Evolutionary conservation across 2,113 vertebrate species (phyloP).

Genomic region (Rhombomys opimus): DNA sequence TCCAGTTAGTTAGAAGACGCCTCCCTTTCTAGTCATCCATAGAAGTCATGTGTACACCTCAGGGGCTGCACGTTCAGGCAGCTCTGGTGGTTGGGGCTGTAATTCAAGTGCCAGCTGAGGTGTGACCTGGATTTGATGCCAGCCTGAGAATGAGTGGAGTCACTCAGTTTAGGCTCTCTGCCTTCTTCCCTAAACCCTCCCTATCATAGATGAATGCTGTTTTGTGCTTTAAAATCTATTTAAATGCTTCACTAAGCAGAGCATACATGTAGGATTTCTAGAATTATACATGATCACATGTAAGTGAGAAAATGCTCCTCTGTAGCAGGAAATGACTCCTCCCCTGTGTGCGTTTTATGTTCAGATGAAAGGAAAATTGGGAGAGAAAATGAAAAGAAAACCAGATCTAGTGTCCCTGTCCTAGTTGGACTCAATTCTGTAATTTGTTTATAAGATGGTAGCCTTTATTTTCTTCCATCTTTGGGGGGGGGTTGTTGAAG

Average conservation of each 20-base stretch:
- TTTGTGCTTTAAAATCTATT: not conserved
- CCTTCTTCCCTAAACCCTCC: not conserved
- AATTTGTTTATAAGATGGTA: not conserved
- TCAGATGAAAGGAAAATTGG: slow-evolving; percentile 5
- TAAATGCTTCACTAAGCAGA: not conserved
- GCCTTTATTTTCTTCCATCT: not conserved
- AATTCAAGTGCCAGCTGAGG: not conserved
- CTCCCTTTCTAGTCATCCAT: not conserved
- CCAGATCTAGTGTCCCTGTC: not conserved
- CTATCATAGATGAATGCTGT: not conserved
- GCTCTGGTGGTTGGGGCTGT: not conserved
- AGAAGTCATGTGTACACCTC: not conserved
- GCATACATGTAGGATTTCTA: not conserved
- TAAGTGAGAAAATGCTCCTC: not conserved
- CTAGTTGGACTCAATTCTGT: not conserved
- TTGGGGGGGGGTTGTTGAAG: not conserved
- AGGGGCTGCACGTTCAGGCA: not conserved
- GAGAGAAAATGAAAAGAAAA: not conserved
- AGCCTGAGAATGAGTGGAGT: not conserved
- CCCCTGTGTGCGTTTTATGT: too few species aligned
- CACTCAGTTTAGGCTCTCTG: not conserved
- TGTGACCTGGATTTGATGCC: not conserved
- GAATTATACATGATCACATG: not conserved
- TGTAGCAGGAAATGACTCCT: not conserved
- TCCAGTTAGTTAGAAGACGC: not conserved